Evolutionary conservation across 2,113 vertebrate species (phyloP), one percentile per base, ranked within the genome.

Genomic region (Ochotona curzoniae): DNA sequence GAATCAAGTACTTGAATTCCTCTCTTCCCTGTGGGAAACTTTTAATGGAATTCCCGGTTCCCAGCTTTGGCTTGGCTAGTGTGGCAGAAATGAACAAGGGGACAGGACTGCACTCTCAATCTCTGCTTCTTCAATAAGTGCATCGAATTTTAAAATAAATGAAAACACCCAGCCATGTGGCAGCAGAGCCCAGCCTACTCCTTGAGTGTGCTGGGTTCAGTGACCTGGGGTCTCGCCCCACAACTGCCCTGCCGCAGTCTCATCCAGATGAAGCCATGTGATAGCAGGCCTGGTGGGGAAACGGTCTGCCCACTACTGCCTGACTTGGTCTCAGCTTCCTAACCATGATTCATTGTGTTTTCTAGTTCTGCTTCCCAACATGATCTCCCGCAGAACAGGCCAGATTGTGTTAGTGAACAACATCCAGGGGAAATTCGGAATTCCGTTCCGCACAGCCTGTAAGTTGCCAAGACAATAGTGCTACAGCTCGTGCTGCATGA

Each of bases 401-500:
- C 99, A 99, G 69, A 98, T 99, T 7, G 96, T 99, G 35, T 84
- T 99, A 64, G 98, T 99, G 86, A 99, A 99, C 92, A 99, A 98
- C 94, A 99, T 99, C 97, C 99, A 99, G 75, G 99, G 99, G 5
- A 99, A 98, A 98, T 97, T 99, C 94, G 99, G 99, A 63, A 95
- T 99, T 23, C 99, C 99, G 0, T 99, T 99, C 95, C 99, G 99
- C 92, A 98, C 99, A 61, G 99, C 99, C 54, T 99, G 99, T 99
- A 98, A 99, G 99, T 99, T 78, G 20, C n/a, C 0, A 30, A 49
- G 35, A 49, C 25, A 70, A 90, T 93, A 73, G 2, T 12, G 6
- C 26, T 8, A 4, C 0, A 1, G 23, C 35, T 38, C 5, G 3
- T n/a, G 49, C 17, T 83, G 3, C 8, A 1, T 7, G 7, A 13